Conservation (phyloP, 1,140 invertebrate species). For the Lysiphlebus fabarum region DNA sequence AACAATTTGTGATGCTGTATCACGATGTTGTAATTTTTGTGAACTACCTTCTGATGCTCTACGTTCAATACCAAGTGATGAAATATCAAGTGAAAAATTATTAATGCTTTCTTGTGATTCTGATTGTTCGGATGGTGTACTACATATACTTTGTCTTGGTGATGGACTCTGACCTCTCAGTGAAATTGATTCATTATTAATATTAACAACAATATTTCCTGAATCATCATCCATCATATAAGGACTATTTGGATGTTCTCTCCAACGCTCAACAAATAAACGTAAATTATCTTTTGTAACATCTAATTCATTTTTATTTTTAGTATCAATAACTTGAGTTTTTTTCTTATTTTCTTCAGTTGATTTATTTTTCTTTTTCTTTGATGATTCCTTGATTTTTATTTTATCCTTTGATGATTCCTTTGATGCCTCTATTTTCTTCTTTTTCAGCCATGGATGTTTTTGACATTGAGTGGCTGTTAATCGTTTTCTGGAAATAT, state of each 20-base stretch:
- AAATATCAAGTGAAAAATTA: slow-evolving; percentile 33
- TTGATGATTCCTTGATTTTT: slow-evolving; percentile 26
- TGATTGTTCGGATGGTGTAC: slow-evolving; percentile 50
- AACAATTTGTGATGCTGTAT: slow-evolving; percentile 46
- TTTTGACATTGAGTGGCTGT: slow-evolving; percentile 70
- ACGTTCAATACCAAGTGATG: slow-evolving; percentile 58
- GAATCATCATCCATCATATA: slow-evolving; percentile 65
- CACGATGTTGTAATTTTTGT: slow-evolving; percentile 29
- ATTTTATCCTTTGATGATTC: neutral
- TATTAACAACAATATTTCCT: slow-evolving; percentile 26
- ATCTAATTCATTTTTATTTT: slow-evolving; percentile 60
- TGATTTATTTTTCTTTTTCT: neutral
- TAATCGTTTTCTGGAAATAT: slow-evolving; percentile 67
- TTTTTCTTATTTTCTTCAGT: slow-evolving; percentile 4
- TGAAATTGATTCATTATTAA: slow-evolving; percentile 45
- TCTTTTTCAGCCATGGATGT: slow-evolving; percentile 69
- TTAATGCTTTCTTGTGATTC: slow-evolving; percentile 34
- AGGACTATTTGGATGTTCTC: slow-evolving; percentile 79
- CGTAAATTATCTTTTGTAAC: slow-evolving; percentile 81
- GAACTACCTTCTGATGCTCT: slow-evolving; percentile 70
- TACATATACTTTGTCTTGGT: slow-evolving; percentile 69
- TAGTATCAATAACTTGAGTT: slow-evolving; percentile 18
- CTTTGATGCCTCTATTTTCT: slow-evolving; percentile 32
- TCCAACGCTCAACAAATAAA: slow-evolving; percentile 83
- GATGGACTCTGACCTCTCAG: slow-evolving; percentile 69